phyloP scores from a whole-genome alignment of 2,888 invertebrate genomes.

The Hololepta plana region DNA sequence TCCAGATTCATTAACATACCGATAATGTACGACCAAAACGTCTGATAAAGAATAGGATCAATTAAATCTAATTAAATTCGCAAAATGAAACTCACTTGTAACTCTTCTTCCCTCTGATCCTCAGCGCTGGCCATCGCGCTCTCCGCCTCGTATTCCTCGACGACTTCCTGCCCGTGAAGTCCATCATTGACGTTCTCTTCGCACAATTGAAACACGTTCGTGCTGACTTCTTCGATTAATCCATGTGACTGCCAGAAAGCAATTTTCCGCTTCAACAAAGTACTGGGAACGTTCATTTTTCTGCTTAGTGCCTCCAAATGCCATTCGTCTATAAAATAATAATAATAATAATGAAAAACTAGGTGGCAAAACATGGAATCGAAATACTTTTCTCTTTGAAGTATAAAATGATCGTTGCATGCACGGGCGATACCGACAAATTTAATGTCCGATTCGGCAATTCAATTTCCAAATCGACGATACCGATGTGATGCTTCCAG shows the following conservation, averaged over 20 bases:
- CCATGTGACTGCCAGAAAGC: conserved; percentile 92
- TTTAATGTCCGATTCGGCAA: conserved; percentile 56
- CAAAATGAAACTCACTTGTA: conserved; percentile 59
- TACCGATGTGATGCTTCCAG: conserved; percentile 89
- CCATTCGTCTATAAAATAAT: conserved; percentile 81
- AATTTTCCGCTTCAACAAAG: conserved; percentile 69
- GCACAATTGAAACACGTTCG: conserved; percentile 55
- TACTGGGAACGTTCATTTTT: conserved; percentile 72
- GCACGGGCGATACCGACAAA: conserved; percentile 77
- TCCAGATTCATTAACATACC: conserved; percentile 94
- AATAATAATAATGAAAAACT: conserved; percentile 2
- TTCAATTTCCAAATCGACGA: conserved; percentile 80
- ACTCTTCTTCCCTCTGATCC: conserved; percentile 84
- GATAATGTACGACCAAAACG: conserved; percentile 93
- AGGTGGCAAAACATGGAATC: conserved; percentile 4
- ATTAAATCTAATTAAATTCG: conserved; percentile 3
- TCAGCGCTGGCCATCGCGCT: conserved; percentile 90
- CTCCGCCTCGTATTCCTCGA: conserved; percentile 81
- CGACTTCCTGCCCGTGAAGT: conserved; percentile 39
- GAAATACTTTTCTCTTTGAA: conserved; percentile 66
- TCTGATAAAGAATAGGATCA: conserved; percentile 30
- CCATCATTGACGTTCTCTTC: conserved; percentile 41
- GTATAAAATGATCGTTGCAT: conserved; percentile 86
- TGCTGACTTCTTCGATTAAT: conserved; percentile 54
- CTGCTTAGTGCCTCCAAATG: conserved; percentile 70